A percentile compares a stretch with the other conserved stretches of the same genome.
Evolutionary conservation across 2,888 invertebrate species (phyloP).

Genomic region (Epsilonema sp.): DNA sequence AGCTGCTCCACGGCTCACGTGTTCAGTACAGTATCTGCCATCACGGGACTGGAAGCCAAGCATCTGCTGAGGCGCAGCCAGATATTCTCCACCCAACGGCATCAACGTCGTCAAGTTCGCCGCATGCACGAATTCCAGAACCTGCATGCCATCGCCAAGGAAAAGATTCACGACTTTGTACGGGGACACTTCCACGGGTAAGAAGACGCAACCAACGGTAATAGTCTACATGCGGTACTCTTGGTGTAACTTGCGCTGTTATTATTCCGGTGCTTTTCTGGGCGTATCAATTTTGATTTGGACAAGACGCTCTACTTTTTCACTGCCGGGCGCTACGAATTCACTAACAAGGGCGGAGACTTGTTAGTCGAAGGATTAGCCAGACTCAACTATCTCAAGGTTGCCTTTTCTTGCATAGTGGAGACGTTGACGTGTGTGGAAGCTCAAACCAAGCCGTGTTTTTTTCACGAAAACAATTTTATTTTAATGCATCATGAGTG

Average conservation of each 20-base stretch:
- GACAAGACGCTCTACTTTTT: no score
- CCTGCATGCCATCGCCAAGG: conserved; percentile 82
- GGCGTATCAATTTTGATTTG: conserved; percentile 93
- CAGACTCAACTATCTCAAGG: no score
- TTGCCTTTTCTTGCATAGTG: no score
- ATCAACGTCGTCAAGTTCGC: conserved; percentile 95
- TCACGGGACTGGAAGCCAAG: conserved; percentile 61
- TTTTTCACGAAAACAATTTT: no score
- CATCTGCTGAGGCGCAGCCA: conserved; percentile 58
- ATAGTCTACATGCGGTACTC: no score
- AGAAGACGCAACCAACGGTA: conserved; percentile 26
- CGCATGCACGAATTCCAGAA: conserved; percentile 98
- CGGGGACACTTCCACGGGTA: conserved; percentile 96
- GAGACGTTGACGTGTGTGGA: no score
- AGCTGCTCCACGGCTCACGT: conserved; percentile 72
- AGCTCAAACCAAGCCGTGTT: no score
- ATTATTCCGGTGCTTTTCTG: conserved; percentile 30
- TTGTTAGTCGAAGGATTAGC: no score
- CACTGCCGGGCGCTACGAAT: no score
- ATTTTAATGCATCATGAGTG: no score
- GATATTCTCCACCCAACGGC: conserved; percentile 92
- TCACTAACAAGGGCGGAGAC: no score
- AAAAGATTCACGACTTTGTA: conserved; percentile 91
- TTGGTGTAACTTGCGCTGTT: not conserved
- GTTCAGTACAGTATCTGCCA: conserved; percentile 69